A percentile compares a stretch with the other conserved stretches of the same genome.
These are phyloP conservation scores for Nannoperca obscura DNA, from an alignment of 2,797 vertebrate genomes.

Conservation along the genomic window DNA sequence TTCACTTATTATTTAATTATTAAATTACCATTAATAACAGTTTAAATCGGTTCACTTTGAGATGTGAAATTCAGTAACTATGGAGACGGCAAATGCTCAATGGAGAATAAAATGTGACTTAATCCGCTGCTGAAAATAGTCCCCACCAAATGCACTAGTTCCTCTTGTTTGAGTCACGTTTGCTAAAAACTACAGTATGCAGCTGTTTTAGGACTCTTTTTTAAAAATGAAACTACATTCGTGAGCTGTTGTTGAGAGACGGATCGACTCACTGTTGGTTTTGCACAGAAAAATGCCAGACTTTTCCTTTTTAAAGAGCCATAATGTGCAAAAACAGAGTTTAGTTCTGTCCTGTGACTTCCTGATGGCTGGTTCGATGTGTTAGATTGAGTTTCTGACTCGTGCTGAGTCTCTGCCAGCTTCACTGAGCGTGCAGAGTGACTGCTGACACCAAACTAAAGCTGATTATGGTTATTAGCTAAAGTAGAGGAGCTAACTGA, in stretches of 20 bases:
- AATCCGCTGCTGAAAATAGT: neutral
- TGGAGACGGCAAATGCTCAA: neutral
- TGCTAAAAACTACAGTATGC: neutral
- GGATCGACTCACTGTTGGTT: neutral
- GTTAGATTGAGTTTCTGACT: neutral
- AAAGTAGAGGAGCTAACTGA: slow-evolving; percentile 45
- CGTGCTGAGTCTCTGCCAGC: slow-evolving; percentile 9
- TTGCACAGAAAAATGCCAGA: neutral
- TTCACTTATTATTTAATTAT: neutral
- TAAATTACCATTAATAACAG: too few relatives aligned
- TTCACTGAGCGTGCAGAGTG: slow-evolving; percentile 26
- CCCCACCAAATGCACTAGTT: neutral
- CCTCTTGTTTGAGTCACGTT: neutral
- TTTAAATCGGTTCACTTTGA: neutral
- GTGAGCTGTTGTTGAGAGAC: neutral
- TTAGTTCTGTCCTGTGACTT: neutral
- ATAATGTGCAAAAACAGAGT: neutral
- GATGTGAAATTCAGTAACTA: neutral
- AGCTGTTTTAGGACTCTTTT: neutral
- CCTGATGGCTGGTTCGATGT: neutral
- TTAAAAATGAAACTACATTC: neutral
- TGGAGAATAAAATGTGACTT: neutral
- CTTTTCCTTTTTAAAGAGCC: too few relatives aligned
- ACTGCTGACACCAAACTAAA: slow-evolving; percentile 50
- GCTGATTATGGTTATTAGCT: slow-evolving; percentile 69